Evolutionary conservation across 2,797 vertebrate species (phyloP).

Genomic region (Manis crassicaudata): DNA sequence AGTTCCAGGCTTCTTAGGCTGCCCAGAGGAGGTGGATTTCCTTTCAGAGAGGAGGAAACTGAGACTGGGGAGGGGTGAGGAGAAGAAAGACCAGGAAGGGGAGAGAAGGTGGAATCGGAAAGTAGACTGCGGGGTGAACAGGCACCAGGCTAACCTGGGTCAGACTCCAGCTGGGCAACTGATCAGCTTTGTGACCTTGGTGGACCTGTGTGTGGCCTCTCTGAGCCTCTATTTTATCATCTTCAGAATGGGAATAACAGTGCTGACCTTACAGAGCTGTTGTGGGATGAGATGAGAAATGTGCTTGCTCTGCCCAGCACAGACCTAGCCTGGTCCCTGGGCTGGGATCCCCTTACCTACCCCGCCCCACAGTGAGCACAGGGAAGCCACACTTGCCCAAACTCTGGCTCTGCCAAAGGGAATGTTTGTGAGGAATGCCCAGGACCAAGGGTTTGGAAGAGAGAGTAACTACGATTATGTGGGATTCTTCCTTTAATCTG

Average conservation of each 20-base stretch:
- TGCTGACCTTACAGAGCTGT: no score
- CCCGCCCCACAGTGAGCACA: rapidly evolving
- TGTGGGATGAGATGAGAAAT: background rate
- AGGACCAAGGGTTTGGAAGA: background rate
- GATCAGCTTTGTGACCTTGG: background rate
- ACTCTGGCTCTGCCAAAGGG: background rate
- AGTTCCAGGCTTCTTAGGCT: background rate
- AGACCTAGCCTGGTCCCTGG: background rate
- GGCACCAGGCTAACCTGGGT: background rate
- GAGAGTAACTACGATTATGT: background rate
- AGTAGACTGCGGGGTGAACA: no score
- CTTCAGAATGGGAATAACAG: background rate
- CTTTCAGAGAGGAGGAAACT: background rate
- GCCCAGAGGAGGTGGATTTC: background rate
- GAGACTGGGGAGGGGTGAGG: background rate
- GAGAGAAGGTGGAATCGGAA: background rate
- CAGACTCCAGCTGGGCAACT: background rate
- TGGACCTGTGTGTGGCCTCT: background rate
- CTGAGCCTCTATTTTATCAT: background rate
- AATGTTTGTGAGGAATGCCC: background rate
- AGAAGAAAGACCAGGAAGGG: background rate
- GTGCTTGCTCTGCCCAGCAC: background rate
- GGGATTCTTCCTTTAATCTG: background rate
- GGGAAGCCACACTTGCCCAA: background rate
- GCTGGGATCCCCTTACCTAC: background rate